Conservation (phyloP, 2,113 vertebrate genomes). For the Cynocephalus volans region DNA sequence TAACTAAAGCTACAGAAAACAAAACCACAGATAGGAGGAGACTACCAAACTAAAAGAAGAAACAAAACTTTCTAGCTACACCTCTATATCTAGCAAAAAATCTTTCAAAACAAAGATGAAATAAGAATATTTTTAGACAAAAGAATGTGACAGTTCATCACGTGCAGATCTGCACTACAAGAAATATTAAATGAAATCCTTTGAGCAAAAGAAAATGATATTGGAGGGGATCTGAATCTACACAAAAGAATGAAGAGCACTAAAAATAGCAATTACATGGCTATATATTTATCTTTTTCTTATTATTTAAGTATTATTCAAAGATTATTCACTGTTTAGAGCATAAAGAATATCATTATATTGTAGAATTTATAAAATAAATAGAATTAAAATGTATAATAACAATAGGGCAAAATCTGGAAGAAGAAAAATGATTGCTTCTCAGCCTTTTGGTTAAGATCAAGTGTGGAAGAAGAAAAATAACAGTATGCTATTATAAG, state of each 20-base stretch:
- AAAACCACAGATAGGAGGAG: too few relatives aligned
- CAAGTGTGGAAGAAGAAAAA: background rate
- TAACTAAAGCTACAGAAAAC: too few relatives aligned
- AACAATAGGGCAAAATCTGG: background rate
- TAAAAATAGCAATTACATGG: background rate
- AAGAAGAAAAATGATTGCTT: background rate
- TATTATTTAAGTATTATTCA: background rate
- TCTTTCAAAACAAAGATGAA: background rate
- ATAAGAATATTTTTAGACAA: background rate
- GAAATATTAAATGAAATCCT: background rate
- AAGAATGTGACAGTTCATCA: background rate
- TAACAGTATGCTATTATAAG: background rate
- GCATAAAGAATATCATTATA: background rate
- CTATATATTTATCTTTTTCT: background rate
- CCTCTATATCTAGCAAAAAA: constrained; percentile 10
- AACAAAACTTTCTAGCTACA: background rate
- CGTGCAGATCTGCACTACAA: background rate
- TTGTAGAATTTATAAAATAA: background rate
- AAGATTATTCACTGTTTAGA: background rate
- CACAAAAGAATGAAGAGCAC: background rate
- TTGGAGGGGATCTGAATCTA: background rate
- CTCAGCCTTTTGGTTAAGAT: too few relatives aligned
- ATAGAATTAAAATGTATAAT: background rate
- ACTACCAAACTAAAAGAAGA: too few relatives aligned
- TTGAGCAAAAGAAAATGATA: background rate